A percentile compares a stretch with the other conserved stretches of the same genome.
phyloP scores from a whole-genome alignment of 2,888 invertebrate species.

The Laothoe populi region DNA sequence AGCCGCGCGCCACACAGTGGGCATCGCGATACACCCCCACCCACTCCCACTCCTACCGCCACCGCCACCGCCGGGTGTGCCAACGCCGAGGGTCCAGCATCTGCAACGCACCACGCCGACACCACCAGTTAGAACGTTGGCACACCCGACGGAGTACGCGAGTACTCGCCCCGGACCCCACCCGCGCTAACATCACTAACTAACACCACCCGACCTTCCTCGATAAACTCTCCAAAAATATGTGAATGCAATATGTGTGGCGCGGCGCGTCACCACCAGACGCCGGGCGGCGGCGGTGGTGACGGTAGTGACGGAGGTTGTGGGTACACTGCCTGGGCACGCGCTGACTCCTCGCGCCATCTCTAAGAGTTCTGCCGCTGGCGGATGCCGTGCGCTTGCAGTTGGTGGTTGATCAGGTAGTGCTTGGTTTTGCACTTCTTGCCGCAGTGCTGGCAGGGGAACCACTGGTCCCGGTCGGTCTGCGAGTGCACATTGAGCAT shows the following conservation, averaged over 20 bases:
- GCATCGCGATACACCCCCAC: slow-evolving; percentile 34
- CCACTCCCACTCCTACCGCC: slow-evolving; percentile 33
- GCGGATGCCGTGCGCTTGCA: slow-evolving; percentile 90
- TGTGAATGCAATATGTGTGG: slow-evolving; percentile 47
- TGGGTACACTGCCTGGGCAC: slow-evolving; percentile 54
- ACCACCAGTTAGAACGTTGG: slow-evolving; percentile 69
- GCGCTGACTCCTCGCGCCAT: slow-evolving; percentile 65
- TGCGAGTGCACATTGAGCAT: slow-evolving; percentile 90
- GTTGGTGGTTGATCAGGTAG: slow-evolving; percentile 90
- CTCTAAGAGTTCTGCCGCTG: slow-evolving; percentile 87
- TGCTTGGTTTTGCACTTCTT: slow-evolving; percentile 91
- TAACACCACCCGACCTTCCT: slow-evolving; percentile 41
- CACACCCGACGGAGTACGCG: slow-evolving; percentile 68
- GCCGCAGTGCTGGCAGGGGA: slow-evolving; percentile 89
- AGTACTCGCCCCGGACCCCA: slow-evolving; percentile 34
- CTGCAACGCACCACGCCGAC: slow-evolving; percentile 88
- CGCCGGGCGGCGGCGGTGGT: slow-evolving; percentile 54
- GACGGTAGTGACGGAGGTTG: slow-evolving; percentile 48
- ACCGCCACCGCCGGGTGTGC: slow-evolving; percentile 54
- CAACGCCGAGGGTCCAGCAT: slow-evolving; percentile 64
- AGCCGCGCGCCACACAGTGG: slow-evolving; percentile 56
- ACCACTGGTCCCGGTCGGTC: slow-evolving; percentile 89
- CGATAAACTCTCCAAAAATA: slow-evolving; percentile 72
- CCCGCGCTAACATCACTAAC: neutral
- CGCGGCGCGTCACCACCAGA: slow-evolving; percentile 50